Evolutionary conservation across 92 coral and sea anemone genomes (phyloP).

Genomic region (Muricea muricata): DNA sequence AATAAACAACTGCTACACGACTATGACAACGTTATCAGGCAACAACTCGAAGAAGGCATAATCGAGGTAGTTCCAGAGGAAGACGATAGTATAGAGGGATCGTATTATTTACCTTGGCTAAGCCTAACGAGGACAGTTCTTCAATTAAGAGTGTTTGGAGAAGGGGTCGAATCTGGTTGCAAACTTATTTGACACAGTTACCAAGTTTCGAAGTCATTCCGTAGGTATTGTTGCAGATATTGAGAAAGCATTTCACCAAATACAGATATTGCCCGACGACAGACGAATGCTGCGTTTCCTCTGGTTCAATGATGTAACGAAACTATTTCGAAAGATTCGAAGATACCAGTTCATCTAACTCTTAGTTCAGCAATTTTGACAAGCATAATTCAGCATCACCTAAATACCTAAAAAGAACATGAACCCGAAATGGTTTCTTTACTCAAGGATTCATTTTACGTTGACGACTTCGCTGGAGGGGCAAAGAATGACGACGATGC

Average conservation of each 20-base stretch:
- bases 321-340: not conserved
- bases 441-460: not conserved
- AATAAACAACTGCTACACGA: not conserved
- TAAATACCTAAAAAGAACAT: not conserved
- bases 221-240: not conserved
- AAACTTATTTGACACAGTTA: not conserved
- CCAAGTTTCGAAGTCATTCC: not conserved
- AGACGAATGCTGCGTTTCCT: not conserved
- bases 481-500: not conserved
- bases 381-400: not conserved
- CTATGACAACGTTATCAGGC: not conserved
- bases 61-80: not conserved
- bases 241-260: constrained; percentile 10
- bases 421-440: not conserved
- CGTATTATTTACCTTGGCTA: constrained; percentile 6
- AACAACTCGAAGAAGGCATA: not conserved
- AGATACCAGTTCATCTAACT: not conserved
- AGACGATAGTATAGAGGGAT: not conserved
- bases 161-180: not conserved
- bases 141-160: constrained; percentile 4
- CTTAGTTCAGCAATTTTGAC: constrained; percentile 4
- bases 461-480: constrained; percentile 14
- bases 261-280: not conserved
- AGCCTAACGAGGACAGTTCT: not conserved
- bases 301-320: not conserved